These are phyloP conservation scores for Diadema setosum DNA, from an alignment of 35 echinoderm and acorn worm genomes.

Conservation along the genomic window DNA sequence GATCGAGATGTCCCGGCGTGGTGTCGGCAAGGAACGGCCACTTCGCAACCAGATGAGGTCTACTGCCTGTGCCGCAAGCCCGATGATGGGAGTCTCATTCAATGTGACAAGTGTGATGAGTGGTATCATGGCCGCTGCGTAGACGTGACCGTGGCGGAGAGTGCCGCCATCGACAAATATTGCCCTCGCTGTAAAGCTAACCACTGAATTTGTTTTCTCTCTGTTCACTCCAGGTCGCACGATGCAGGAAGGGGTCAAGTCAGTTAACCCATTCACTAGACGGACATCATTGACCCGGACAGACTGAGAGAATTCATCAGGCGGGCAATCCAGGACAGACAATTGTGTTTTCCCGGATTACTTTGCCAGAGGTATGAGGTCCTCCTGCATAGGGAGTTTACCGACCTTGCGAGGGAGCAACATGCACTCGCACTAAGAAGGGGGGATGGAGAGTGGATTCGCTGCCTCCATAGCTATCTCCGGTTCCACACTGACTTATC, in stretches of 20 bases:
- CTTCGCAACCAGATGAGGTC: neutral
- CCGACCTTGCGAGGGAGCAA: neutral
- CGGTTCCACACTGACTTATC: neutral
- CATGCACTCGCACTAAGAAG: neutral
- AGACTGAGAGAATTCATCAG: no score
- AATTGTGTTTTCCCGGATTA: no score
- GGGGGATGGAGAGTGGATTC: neutral
- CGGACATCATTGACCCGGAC: no score
- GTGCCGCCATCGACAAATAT: neutral
- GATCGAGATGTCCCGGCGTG: neutral
- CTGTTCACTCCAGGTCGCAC: no score
- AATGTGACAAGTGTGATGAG: neutral
- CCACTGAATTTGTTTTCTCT: no score
- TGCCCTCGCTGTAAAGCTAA: no score
- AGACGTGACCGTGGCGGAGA: neutral
- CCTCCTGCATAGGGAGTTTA: no score
- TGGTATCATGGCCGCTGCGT: conserved; percentile 20
- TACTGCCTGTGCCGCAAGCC: neutral
- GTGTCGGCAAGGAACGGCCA: neutral
- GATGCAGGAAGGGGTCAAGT: no score
- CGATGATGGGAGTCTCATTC: neutral
- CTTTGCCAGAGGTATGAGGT: no score
- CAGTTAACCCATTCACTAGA: no score
- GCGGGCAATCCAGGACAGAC: no score
- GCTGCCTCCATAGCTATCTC: neutral